These are phyloP conservation scores for Teleopsis dalmanni DNA, from an alignment of 1,140 invertebrate genomes.

Conservation along the genomic window DNA sequence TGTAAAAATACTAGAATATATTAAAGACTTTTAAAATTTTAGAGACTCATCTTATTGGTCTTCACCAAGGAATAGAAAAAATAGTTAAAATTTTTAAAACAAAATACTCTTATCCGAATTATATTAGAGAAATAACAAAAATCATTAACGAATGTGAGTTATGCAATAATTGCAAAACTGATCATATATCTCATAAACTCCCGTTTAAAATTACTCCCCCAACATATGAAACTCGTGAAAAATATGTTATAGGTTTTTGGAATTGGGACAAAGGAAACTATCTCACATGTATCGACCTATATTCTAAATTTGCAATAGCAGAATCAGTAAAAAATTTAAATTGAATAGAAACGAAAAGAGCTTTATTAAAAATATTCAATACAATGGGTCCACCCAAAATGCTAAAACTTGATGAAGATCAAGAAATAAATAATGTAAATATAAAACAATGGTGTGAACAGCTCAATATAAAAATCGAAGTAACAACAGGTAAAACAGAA, in stretches of 20 bases:
- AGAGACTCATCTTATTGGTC: no score
- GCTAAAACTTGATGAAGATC: not conserved
- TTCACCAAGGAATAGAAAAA: not conserved
- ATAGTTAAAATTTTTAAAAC: not conserved
- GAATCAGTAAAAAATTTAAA: not conserved
- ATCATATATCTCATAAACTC: not conserved
- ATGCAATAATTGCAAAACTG: conserved; percentile 1
- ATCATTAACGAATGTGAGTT: conserved; percentile 2
- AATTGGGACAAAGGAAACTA: conserved; percentile 2
- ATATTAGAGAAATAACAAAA: not conserved
- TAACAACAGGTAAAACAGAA: not conserved
- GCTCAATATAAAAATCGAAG: conserved; percentile 4
- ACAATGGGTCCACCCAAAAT: not conserved
- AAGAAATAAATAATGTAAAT: conserved; percentile 1
- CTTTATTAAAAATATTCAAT: not conserved
- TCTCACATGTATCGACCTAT: not conserved
- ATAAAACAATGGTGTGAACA: conserved; percentile 1
- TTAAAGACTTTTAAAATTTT: not conserved
- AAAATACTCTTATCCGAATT: not conserved
- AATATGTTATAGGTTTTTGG: not conserved
- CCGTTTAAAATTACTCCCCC: not conserved
- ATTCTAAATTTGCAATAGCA: not conserved
- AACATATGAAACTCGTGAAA: not conserved
- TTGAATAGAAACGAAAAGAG: not conserved
- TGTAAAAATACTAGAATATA: not conserved